phyloP scores from a whole-genome alignment of 23 tunicate species.

The Ciona savignyi region DNA sequence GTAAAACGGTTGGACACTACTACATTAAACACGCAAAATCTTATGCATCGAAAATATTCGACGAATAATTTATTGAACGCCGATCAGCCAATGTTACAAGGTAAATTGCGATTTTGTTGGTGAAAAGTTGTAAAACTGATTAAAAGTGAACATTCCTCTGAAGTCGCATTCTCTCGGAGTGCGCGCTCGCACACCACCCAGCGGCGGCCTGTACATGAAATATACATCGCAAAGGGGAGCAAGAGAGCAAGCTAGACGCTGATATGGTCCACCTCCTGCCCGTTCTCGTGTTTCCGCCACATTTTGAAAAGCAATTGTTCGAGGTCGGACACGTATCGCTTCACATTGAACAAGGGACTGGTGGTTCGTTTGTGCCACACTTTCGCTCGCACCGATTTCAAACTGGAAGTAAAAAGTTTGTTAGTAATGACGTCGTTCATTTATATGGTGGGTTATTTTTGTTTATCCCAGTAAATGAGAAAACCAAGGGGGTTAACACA shows the following conservation, averaged over 20 bases:
- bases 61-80: no score
- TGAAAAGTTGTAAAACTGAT: neutral
- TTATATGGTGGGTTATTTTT: no score
- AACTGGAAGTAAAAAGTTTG: slow-evolving; percentile 32
- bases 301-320: slow-evolving; percentile 69
- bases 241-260: slow-evolving; percentile 1
- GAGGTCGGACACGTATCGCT: slow-evolving; percentile 61
- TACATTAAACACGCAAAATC: no score
- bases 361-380: slow-evolving; percentile 81
- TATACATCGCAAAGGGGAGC: neutral
- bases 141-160: neutral
- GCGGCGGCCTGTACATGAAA: slow-evolving; percentile 1
- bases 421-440: slow-evolving; percentile 1
- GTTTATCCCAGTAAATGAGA: no score
- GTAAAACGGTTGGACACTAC: no score
- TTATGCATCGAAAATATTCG: no score
- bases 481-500: no score
- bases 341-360: slow-evolving; percentile 73
- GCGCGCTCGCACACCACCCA: neutral
- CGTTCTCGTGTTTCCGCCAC: slow-evolving; percentile 71
- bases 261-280: slow-evolving; percentile 79
- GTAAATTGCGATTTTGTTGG: no score
- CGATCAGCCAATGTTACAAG: no score
- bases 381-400: slow-evolving; percentile 72
- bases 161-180: neutral